A percentile compares a stretch with the other conserved stretches of the same genome.
Conservation (phyloP, 2,888 invertebrate genomes). For the Ligdia adustata region DNA sequence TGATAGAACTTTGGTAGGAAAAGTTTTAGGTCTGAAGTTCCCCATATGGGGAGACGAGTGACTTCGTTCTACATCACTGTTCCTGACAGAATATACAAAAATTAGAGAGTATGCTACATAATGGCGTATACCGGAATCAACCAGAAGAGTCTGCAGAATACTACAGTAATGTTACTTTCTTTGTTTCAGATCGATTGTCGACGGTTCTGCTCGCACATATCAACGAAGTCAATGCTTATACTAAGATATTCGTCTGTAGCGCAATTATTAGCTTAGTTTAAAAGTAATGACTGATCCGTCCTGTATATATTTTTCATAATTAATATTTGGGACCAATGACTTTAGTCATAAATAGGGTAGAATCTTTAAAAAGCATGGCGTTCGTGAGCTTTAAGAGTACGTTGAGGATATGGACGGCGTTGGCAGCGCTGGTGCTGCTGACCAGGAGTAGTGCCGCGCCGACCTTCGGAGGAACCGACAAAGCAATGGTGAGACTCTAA, state of each 20-base stretch:
- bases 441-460: slow-evolving; percentile 73
- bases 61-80: too few species aligned
- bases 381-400: slow-evolving; percentile 60
- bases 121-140: too few species aligned
- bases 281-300: slow-evolving; percentile 61
- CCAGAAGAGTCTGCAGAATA: not conserved
- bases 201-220: slow-evolving; percentile 53
- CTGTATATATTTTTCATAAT: slow-evolving; percentile 59
- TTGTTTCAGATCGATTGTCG: slow-evolving; percentile 69
- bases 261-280: slow-evolving; percentile 45
- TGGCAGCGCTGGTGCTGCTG: slow-evolving; percentile 59
- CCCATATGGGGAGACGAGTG: too few species aligned
- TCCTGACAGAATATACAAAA: too few species aligned
- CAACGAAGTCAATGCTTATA: slow-evolving; percentile 48
- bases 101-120: too few species aligned
- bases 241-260: slow-evolving; percentile 55
- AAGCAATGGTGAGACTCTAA: slow-evolving; percentile 77
- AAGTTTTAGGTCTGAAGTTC: too few species aligned
- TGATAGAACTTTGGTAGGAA: too few species aligned
- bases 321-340: slow-evolving; percentile 63
- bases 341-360: slow-evolving; percentile 49
- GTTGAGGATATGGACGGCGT: slow-evolving; percentile 65
- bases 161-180: slow-evolving; percentile 32
- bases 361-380: slow-evolving; percentile 62
- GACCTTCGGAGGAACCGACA: slow-evolving; percentile 68